Evolutionary conservation across 30 jellyfish, hydroid and myxozoan genomes (phyloP).

Genomic region (Haliclystus octoradiatus): DNA sequence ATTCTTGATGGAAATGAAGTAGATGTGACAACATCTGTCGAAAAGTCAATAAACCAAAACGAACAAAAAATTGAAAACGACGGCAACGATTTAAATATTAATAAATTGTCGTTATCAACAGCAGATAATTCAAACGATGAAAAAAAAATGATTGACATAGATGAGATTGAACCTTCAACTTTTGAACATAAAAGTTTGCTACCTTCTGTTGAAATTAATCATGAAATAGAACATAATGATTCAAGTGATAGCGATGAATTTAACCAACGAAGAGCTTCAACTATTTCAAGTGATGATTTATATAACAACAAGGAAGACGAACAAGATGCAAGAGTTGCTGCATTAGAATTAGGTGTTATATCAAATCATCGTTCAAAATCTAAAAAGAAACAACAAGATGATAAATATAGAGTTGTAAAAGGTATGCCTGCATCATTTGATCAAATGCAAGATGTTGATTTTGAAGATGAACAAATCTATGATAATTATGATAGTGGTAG

Average conservation of each 20-base stretch:
- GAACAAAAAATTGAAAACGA: neutral
- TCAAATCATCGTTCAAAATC: neutral
- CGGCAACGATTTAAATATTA: neutral
- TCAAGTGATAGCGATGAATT: too few relatives aligned
- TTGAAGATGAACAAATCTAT: neutral
- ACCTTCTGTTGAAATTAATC: too few relatives aligned
- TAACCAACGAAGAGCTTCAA: too few relatives aligned
- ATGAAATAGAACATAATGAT: too few relatives aligned
- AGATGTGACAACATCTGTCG: neutral
- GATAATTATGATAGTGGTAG: neutral
- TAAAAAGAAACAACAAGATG: neutral
- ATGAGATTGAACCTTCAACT: neutral
- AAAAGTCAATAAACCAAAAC: neutral
- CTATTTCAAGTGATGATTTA: too few relatives aligned
- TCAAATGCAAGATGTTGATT: neutral
- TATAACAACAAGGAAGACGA: neutral
- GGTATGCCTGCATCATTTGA: neutral
- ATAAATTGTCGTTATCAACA: neutral
- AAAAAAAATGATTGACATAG: neutral
- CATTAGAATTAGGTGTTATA: neutral
- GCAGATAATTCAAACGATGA: neutral
- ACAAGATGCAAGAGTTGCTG: neutral
- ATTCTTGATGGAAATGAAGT: neutral
- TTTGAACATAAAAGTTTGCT: neutral
- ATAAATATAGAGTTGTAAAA: neutral